Evolutionary conservation across 2,797 vertebrate genomes (phyloP).

Genomic region (Fundulus diaphanus): DNA sequence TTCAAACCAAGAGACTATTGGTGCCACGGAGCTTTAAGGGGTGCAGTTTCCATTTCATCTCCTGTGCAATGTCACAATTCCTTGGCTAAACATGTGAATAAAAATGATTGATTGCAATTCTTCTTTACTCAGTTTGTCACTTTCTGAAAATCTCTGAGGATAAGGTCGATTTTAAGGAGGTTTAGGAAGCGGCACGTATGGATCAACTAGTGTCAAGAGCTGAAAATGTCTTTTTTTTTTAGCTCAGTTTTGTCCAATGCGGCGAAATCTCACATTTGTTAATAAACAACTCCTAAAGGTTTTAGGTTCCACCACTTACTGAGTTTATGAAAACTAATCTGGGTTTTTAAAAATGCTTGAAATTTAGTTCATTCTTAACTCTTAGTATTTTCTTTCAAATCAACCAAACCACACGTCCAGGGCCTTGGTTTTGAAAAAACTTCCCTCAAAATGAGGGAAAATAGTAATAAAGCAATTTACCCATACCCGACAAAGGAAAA

Average conservation of each 20-base stretch:
- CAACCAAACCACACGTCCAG: neutral
- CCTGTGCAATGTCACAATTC: slow-evolving; percentile 12
- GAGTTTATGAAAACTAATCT: neutral
- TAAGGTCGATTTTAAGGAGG: neutral
- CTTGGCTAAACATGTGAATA: neutral
- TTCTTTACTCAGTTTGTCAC: neutral
- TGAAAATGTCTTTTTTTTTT: neutral
- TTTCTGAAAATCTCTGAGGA: neutral
- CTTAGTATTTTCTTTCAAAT: neutral
- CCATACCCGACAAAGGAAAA: neutral
- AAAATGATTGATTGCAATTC: neutral
- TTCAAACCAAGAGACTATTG: slow-evolving; percentile 27
- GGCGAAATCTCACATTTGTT: neutral
- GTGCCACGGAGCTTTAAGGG: slow-evolving; percentile 26
- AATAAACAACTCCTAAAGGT: neutral
- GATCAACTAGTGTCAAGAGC: neutral
- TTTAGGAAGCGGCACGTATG: neutral
- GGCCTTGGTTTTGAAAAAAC: neutral
- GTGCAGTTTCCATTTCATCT: slow-evolving; percentile 13
- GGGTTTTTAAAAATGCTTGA: neutral
- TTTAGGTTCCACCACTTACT: neutral
- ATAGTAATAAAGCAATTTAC: neutral
- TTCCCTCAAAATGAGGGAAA: neutral
- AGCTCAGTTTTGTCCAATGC: neutral
- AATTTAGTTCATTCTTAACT: neutral